Evolutionary conservation across 2,113 vertebrate species (phyloP).

Genomic region (Cacatua alba): DNA sequence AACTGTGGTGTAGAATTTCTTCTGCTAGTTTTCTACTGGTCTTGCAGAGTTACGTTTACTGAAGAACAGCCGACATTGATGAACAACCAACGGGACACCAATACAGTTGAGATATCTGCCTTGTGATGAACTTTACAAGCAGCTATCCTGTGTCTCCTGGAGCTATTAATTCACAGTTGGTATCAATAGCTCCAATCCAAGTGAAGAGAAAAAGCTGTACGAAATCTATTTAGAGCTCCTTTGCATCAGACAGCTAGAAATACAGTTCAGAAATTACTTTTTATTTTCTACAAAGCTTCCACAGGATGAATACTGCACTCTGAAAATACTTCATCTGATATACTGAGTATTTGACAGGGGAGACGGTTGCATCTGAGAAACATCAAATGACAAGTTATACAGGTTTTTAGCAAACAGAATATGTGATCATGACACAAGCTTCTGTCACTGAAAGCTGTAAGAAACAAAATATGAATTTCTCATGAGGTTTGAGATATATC

Average conservation of each 20-base stretch:
- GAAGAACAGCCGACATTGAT: not conserved
- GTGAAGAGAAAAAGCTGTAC: not conserved
- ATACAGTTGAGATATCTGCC: not conserved
- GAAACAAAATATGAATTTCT: not conserved
- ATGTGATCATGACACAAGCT: not conserved
- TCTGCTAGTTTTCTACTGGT: not conserved
- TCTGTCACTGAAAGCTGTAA: not conserved
- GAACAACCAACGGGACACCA: rapidly evolving
- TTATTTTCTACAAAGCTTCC: slow-evolving; percentile 12
- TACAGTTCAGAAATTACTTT: slow-evolving; percentile 20
- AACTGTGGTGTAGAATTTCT: not conserved
- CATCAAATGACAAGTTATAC: not conserved
- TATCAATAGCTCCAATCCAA: not conserved
- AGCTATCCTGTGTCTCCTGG: not conserved
- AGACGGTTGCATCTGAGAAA: not conserved
- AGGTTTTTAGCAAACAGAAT: not conserved
- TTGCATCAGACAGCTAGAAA: slow-evolving; percentile 7
- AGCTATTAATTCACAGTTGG: slow-evolving; percentile 22
- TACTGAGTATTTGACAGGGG: not conserved
- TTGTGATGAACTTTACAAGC: not conserved
- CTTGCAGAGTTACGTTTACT: not conserved
- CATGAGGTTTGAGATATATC: not conserved
- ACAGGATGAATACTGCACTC: not conserved
- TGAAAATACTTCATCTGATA: not conserved
- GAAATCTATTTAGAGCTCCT: not conserved